phyloP scores from a whole-genome alignment of 2,797 vertebrate genomes.

The Notolepis coatsorum region DNA sequence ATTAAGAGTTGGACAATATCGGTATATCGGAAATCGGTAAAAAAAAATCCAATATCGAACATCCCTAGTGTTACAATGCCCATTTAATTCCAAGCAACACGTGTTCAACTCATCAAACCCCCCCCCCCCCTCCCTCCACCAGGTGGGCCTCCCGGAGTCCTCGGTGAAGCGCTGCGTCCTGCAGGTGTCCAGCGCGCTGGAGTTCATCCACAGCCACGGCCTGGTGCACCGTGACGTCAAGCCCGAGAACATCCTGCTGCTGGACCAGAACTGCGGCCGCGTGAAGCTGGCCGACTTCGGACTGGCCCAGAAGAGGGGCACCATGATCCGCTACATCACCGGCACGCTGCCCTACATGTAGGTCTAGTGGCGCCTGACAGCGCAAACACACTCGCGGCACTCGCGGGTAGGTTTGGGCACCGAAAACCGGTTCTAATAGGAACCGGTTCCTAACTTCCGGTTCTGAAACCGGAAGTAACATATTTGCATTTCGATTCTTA shows the following conservation, averaged over 20 bases:
- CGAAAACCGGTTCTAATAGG: too few species aligned
- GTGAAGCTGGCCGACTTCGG: conserved; percentile 88
- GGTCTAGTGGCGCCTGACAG: too few species aligned
- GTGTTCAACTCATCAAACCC: neutral
- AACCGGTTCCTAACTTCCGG: too few species aligned
- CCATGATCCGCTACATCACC: conserved; percentile 79
- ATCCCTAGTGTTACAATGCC: too few species aligned
- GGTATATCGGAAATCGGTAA: too few species aligned
- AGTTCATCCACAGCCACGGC: conserved; percentile 84
- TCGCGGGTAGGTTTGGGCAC: too few species aligned
- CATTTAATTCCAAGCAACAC: too few species aligned
- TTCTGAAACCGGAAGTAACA: too few species aligned
- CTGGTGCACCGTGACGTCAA: conserved; percentile 87
- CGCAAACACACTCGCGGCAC: too few species aligned
- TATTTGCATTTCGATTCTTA: too few species aligned
- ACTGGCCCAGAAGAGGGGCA: conserved; percentile 84
- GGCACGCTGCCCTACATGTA: conserved; percentile 86
- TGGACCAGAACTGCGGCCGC: conserved; percentile 79
- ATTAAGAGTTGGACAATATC: too few species aligned
- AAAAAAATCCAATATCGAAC: too few species aligned
- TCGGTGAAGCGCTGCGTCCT: conserved; percentile 83
- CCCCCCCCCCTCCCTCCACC: neutral
- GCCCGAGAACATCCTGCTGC: conserved; percentile 85
- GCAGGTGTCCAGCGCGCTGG: conserved; percentile 83
- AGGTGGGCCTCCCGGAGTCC: conserved; percentile 84